phyloP scores from a whole-genome alignment of 2,113 vertebrate species.

The Pseudopodoces humilis region DNA sequence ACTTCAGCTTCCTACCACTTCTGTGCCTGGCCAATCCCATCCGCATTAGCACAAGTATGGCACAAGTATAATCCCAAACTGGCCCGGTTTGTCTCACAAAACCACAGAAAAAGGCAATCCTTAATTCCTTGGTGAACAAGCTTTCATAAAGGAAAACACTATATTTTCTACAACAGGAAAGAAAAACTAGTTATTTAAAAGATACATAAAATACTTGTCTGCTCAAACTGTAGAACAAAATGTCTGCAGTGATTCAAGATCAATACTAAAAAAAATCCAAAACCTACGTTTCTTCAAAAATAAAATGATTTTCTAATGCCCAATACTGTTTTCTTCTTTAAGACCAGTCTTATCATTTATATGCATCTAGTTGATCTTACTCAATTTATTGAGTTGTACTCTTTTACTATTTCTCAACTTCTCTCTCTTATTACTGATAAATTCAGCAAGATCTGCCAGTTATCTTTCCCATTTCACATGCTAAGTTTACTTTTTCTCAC shows the following conservation, averaged over 20 bases:
- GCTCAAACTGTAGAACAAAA: not conserved
- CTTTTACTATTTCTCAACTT: not conserved
- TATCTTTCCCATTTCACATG: not conserved
- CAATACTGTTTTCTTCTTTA: not conserved
- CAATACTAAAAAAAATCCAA: not conserved
- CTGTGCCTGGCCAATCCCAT: not conserved
- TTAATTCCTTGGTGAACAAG: not conserved
- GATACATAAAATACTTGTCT: not conserved
- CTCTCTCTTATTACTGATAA: not conserved
- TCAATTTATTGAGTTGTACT: not conserved
- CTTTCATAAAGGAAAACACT: not conserved
- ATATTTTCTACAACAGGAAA: not conserved
- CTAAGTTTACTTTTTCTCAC: not conserved
- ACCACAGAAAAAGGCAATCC: not conserved
- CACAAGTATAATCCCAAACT: not conserved
- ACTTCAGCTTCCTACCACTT: not conserved
- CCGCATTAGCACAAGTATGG: not conserved
- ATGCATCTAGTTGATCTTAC: not conserved
- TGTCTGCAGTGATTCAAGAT: not conserved
- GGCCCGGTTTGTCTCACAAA: not conserved
- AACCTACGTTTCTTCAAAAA: not conserved
- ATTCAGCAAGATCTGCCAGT: not conserved
- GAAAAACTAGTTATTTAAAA: not conserved
- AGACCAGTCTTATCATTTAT: not conserved
- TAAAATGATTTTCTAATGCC: not conserved